Conservation (phyloP, 1,140 invertebrate genomes). For the Cepaea nemoralis region DNA sequence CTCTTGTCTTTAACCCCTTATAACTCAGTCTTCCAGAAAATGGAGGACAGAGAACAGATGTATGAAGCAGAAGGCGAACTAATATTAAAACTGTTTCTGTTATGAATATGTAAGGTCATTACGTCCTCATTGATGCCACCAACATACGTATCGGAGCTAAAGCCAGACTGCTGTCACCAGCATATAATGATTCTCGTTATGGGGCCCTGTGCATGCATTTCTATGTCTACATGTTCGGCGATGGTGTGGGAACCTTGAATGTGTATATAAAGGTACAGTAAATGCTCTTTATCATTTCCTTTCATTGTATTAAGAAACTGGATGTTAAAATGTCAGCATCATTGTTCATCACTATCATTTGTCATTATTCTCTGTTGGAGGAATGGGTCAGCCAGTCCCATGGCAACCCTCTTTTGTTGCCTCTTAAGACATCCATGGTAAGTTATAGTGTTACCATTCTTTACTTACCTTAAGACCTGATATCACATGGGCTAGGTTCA, state of each 20-base stretch:
- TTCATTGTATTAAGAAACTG: not conserved
- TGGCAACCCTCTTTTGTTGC: no score
- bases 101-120: slow-evolving; percentile 51
- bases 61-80: not conserved
- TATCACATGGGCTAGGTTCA: no score
- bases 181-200: slow-evolving; percentile 32
- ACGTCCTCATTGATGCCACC: slow-evolving; percentile 57
- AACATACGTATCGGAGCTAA: slow-evolving; percentile 46
- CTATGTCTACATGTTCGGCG: slow-evolving; percentile 47
- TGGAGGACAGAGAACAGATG: not conserved
- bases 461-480: no score
- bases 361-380: no score
- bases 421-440: no score
- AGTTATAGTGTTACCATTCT: no score
- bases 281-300: no score
- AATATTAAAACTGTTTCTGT: not conserved
- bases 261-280: slow-evolving; percentile 32
- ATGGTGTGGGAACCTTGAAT: slow-evolving; percentile 30
- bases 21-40: not conserved
- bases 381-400: no score
- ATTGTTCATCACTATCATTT: no score
- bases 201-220: slow-evolving; percentile 66
- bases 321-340: not conserved
- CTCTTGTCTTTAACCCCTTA: no score
- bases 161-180: slow-evolving; percentile 57